phyloP scores from a whole-genome alignment of 2,797 vertebrate species.

The Miichthys miiuy region DNA sequence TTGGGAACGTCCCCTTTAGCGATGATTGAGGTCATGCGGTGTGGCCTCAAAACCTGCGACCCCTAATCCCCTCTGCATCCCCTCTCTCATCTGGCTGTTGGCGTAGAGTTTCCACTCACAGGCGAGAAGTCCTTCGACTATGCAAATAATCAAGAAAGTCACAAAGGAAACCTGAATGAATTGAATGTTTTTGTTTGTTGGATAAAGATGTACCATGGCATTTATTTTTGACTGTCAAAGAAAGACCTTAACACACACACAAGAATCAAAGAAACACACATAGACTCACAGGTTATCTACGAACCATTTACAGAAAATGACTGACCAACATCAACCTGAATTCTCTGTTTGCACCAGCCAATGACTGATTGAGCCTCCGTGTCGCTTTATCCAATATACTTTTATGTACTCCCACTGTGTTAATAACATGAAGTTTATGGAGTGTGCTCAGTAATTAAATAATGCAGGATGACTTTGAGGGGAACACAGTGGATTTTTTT shows the following conservation, averaged over 20 bases:
- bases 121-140: conserved; percentile 28
- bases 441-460: conserved; percentile 80
- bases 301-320: conserved; percentile 26
- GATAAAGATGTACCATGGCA: conserved; percentile 22
- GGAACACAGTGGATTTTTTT: conserved; percentile 47
- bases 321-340: conserved; percentile 15
- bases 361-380: conserved; percentile 54
- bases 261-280: conserved; percentile 6
- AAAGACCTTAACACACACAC: not conserved
- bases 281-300: not conserved
- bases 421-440: conserved; percentile 80
- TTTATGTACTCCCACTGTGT: conserved; percentile 78
- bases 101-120: conserved; percentile 58
- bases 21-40: conserved; percentile 77
- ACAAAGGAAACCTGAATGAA: conserved; percentile 26
- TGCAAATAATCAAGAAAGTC: conserved; percentile 27
- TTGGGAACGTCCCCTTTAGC: conserved; percentile 74
- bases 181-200: conserved; percentile 27
- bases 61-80: conserved; percentile 64
- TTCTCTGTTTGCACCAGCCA: conserved; percentile 36
- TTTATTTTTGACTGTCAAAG: conserved; percentile 25
- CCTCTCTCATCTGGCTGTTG: conserved; percentile 68
- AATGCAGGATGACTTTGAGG: conserved; percentile 76
- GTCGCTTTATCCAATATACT: conserved; percentile 76
- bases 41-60: conserved; percentile 75